Percentiles rank a stretch among this genome's conserved stretches.
phyloP scores from a whole-genome alignment of 2,797 vertebrate species.

The Gadopsis marmoratus region DNA sequence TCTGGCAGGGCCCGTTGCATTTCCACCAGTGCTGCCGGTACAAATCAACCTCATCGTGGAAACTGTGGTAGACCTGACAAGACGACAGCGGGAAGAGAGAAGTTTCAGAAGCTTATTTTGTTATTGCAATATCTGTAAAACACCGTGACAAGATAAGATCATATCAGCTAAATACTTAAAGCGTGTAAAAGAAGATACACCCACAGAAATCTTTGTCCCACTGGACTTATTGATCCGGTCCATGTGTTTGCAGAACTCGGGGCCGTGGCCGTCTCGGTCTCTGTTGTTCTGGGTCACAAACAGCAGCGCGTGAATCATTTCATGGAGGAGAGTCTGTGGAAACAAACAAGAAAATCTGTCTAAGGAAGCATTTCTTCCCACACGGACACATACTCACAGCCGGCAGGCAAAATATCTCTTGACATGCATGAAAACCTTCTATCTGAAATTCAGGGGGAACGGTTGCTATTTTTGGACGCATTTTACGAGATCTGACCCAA shows the following conservation, averaged over 20 bases:
- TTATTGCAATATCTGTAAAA: accelerated
- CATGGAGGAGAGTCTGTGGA: constrained; percentile 94
- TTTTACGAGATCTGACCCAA: neutral
- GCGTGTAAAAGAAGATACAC: neutral
- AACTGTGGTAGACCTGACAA: constrained; percentile 91
- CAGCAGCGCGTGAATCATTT: constrained; percentile 98
- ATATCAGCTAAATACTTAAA: neutral
- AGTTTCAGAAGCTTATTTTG: neutral
- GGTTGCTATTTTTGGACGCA: neutral
- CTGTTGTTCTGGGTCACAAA: constrained; percentile 96
- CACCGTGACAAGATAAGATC: neutral
- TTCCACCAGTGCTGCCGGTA: constrained; percentile 99
- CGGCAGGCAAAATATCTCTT: neutral
- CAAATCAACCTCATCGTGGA: constrained; percentile 92
- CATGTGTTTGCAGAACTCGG: constrained; percentile 98
- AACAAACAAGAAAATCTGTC: neutral
- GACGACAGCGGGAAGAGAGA: neutral
- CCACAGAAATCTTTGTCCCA: constrained; percentile 93
- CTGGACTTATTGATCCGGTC: constrained; percentile 91
- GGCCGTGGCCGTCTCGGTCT: constrained; percentile 93
- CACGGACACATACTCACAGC: neutral
- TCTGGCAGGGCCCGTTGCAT: constrained; percentile 92
- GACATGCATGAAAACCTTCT: neutral
- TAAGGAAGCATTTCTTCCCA: neutral
- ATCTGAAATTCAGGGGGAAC: neutral